Percentiles rank a stretch among this genome's conserved stretches.
These are phyloP conservation scores for Anas flavirostris DNA, from an alignment of 2,797 vertebrate species.

Conservation along the genomic window DNA sequence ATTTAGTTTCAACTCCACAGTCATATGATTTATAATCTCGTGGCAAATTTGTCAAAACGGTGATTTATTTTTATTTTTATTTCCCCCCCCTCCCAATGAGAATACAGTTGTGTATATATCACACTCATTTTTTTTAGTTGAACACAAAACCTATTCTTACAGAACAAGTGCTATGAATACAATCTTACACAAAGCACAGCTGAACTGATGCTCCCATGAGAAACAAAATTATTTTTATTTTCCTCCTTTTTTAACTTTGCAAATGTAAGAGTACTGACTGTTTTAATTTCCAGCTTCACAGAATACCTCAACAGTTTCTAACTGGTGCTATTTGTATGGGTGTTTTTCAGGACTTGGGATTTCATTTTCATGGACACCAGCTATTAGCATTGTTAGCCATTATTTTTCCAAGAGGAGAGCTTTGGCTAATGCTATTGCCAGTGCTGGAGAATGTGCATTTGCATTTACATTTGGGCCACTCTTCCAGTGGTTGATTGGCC, in stretches of 20 bases:
- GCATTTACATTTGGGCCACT: conserved; percentile 51
- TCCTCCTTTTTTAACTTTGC: background rate
- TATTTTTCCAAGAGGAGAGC: conserved; percentile 60
- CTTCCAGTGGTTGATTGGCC: conserved; percentile 62
- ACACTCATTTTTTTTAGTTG: background rate
- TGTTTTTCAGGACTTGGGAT: conserved; percentile 64
- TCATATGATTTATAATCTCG: background rate
- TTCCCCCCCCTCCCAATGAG: background rate
- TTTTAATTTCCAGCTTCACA: background rate
- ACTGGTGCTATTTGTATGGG: background rate
- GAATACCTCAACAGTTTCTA: background rate
- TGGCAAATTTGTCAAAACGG: background rate
- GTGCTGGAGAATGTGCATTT: conserved; percentile 62
- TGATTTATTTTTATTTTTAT: accelerated
- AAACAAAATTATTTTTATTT: background rate
- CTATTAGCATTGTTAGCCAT: conserved; percentile 61
- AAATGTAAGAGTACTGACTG: background rate
- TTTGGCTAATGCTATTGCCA: conserved; percentile 58
- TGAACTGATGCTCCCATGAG: background rate
- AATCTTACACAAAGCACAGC: background rate
- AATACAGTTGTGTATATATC: background rate
- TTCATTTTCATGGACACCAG: conserved; percentile 62
- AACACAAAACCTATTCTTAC: background rate
- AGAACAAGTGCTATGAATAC: background rate
- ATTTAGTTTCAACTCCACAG: background rate